Evolutionary conservation across 1,140 invertebrate genomes (phyloP), one percentile per base, ranked within the genome.

Genomic region (Temnothorax longispinosus): DNA sequence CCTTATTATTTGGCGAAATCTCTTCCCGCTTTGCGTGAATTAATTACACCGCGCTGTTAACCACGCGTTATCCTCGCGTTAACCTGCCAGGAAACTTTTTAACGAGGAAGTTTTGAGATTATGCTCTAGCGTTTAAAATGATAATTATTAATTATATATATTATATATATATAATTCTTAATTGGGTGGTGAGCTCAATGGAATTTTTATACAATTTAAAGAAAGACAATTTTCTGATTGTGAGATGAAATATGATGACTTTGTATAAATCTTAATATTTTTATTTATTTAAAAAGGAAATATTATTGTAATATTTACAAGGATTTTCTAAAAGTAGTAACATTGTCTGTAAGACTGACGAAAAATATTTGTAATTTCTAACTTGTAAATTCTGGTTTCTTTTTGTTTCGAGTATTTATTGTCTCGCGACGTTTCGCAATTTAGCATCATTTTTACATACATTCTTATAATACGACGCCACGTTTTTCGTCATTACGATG

Each of bases 1-100:
- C n/a, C 7, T 60, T 74, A 60, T 74, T 72, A 84, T 47, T 75
- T 44, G 54, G 41, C 54, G 41, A 64, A 50, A 74, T 75, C 56
- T 27, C 80, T 60, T 60, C 7, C 11, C 67, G 10, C 35, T 60
- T 75, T 41, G 41, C 44, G 41, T 3, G 8, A 60, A 84, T 84
- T 75, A 84, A 84, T 84, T 62, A 44, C 38, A 58, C 71, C 41
- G 54, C 41, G n/a, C 69, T 8, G 10, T 47, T 47, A 56, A 58
- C 11, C 18, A 65, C 65, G 52, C 52, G 54, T 62, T 47, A 84
- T 74, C n/a, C 35, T 74, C 44, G 8, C 54, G 44, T 18, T 50
- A 50, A 62, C n/a, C n/a, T 18, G 69, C 13, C 32, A 15, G 60
- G 54, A 75, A 75, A 38, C 21, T 54, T 44, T 47, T 60, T 5